These are phyloP conservation scores for Ophion obscuratus DNA, from an alignment of 2,888 invertebrate genomes.

Conservation along the genomic window DNA sequence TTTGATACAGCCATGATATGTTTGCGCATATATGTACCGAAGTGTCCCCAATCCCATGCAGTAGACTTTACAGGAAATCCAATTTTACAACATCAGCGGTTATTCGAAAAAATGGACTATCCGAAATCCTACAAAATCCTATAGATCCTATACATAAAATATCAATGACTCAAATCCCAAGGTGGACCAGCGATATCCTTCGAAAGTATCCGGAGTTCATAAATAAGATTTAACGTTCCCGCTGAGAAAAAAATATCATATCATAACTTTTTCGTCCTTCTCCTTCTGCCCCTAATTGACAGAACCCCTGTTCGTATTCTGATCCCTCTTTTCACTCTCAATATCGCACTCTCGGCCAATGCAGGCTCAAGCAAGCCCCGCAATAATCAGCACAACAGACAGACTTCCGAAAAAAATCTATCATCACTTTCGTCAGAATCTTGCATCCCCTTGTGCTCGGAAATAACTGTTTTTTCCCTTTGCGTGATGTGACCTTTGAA, in stretches of 20 bases:
- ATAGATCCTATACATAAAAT: not conserved
- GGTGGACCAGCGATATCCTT: slow-evolving; percentile 1
- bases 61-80: not conserved
- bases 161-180: not conserved
- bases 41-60: not conserved
- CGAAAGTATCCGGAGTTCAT: not conserved
- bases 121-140: not conserved
- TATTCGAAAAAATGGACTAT: not conserved
- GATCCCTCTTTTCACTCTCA: not conserved
- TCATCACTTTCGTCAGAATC: not conserved
- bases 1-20: not conserved
- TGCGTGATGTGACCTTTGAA: not conserved
- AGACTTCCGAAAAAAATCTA: not conserved
- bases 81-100: slow-evolving; percentile 24
- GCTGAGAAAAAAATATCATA: slow-evolving; percentile 3
- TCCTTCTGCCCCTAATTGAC: not conserved
- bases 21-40: not conserved
- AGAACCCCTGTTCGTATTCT: not conserved
- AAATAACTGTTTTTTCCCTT: not conserved
- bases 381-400: not conserved
- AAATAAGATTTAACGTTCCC: slow-evolving; percentile 11
- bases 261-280: not conserved
- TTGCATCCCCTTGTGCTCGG: not conserved
- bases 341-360: not conserved
- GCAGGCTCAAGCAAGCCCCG: not conserved